Percentiles rank a stretch among this genome's conserved stretches.
Conservation (phyloP, 1,140 invertebrate genomes). For the Cherax quadricarinatus region DNA sequence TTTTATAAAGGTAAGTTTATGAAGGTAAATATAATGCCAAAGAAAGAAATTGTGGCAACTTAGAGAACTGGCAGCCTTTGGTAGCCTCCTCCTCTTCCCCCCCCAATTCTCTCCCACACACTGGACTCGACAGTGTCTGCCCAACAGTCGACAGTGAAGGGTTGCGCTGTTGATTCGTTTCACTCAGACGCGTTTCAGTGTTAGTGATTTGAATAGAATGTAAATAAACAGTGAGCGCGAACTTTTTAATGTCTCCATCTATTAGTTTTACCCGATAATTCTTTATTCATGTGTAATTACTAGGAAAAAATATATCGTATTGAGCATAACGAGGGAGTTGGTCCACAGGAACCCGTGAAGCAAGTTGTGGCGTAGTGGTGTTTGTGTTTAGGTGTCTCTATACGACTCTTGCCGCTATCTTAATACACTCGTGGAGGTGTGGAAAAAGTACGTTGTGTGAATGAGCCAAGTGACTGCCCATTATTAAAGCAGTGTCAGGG, state of each 20-base stretch:
- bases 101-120: not conserved
- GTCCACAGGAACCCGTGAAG: slow-evolving; percentile 4
- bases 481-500: not conserved
- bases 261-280: too few species aligned
- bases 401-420: not conserved
- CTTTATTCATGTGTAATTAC: too few species aligned
- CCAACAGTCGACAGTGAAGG: not conserved
- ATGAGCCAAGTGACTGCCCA: not conserved
- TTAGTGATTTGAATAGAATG: slow-evolving; percentile 5
- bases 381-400: not conserved
- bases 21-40: not conserved
- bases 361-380: slow-evolving; percentile 17
- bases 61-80: not conserved
- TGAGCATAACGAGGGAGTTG: slow-evolving; percentile 29
- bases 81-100: not conserved
- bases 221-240: not conserved
- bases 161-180: not conserved
- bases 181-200: slow-evolving; percentile 22
- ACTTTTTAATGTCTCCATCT: too few species aligned
- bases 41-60: not conserved
- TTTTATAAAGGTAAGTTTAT: not conserved
- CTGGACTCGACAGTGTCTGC: not conserved
- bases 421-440: not conserved
- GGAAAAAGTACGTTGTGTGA: not conserved
- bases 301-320: not conserved